phyloP scores from a whole-genome alignment of 92 coral and sea anemone species.

The Plumapathes pennacea region DNA sequence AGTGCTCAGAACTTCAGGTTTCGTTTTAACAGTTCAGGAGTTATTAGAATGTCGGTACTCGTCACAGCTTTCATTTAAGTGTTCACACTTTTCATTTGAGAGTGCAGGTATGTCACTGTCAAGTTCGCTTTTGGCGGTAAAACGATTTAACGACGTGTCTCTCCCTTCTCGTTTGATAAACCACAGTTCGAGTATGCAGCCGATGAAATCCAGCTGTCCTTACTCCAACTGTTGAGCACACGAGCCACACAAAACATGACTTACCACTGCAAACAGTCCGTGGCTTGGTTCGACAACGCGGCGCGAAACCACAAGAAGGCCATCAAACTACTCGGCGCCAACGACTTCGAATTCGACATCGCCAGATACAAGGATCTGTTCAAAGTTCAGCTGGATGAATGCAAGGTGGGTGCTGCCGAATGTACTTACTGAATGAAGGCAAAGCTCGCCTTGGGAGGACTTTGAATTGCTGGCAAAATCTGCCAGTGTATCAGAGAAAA shows the following conservation, averaged over 20 bases:
- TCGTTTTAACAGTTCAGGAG: no score
- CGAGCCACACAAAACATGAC: conserved; percentile 72
- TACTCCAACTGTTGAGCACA: conserved; percentile 72
- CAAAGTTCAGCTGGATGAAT: conserved; percentile 72
- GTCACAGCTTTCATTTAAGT: no score
- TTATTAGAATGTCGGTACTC: no score
- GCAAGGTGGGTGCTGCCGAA: conserved; percentile 62
- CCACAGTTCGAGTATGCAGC: conserved; percentile 69
- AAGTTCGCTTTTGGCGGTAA: no score
- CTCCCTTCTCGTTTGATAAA: no score
- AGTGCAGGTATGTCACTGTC: no score
- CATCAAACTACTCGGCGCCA: conserved; percentile 59
- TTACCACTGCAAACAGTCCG: conserved; percentile 75
- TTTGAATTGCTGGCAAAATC: no score
- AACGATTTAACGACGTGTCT: no score
- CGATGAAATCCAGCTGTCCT: conserved; percentile 70
- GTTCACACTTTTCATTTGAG: neutral
- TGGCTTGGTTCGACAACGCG: conserved; percentile 65
- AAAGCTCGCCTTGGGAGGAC: no score
- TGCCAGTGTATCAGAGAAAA: no score
- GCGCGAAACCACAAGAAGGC: conserved; percentile 42
- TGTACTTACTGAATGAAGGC: neutral
- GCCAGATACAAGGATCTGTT: conserved; percentile 56
- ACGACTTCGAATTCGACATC: conserved; percentile 58
- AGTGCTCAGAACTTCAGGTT: no score